phyloP scores from a whole-genome alignment of 2,113 vertebrate species.

The Crotalus helleri region DNA sequence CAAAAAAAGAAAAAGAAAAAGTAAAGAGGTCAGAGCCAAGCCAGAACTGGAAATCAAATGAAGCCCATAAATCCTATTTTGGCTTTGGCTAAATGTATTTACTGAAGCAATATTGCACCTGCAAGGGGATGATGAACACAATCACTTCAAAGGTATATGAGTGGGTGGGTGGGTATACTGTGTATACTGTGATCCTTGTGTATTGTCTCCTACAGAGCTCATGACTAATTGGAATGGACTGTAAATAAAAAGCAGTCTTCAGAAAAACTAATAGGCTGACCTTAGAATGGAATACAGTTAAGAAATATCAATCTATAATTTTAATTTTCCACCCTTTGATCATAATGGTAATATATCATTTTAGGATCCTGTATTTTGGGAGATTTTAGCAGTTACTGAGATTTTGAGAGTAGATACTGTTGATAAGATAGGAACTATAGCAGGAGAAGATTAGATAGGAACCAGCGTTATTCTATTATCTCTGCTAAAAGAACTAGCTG shows the following conservation, averaged over 20 bases:
- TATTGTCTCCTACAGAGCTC: neutral
- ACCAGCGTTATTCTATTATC: neutral
- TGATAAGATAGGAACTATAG: neutral
- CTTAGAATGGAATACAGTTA: neutral
- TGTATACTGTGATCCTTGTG: neutral
- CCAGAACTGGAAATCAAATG: neutral
- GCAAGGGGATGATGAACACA: neutral
- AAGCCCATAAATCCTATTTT: constrained; percentile 9
- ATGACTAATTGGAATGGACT: neutral
- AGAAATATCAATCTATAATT: neutral
- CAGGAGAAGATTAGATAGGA: neutral
- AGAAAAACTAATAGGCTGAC: neutral
- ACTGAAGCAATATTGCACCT: neutral
- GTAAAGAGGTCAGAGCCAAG: neutral
- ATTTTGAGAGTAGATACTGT: neutral
- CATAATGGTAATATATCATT: neutral
- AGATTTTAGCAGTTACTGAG: neutral
- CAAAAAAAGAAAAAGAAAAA: no score
- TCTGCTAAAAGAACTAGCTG: neutral
- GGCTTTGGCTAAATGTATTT: neutral
- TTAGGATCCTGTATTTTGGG: neutral
- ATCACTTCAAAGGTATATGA: neutral
- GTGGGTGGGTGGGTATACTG: neutral
- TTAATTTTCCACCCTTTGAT: neutral
- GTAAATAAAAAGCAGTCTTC: neutral